Conservation (phyloP, 1,140 invertebrate species). For the Ips nitidus region DNA sequence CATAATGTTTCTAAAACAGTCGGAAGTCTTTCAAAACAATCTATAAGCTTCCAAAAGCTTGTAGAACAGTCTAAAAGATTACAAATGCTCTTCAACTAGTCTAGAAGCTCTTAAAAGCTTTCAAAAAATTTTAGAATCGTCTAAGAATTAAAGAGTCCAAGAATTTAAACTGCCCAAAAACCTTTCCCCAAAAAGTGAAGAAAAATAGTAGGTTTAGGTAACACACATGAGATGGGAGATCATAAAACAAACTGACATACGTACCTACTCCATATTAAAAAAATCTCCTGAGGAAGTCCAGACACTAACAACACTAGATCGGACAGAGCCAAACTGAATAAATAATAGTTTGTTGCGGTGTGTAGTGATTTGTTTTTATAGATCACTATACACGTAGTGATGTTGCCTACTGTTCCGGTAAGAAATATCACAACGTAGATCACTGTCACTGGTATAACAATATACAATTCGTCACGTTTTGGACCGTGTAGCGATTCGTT, state of each 20-base stretch:
- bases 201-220: no score
- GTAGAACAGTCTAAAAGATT: no score
- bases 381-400: constrained; percentile 92
- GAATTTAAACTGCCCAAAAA: no score
- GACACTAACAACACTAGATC: constrained; percentile 85
- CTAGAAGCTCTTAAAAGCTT: no score
- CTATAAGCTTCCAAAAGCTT: no score
- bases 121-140: no score
- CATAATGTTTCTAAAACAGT: no score
- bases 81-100: no score
- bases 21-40: no score
- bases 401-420: constrained; percentile 85
- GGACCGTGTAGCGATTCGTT: constrained; percentile 50
- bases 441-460: constrained; percentile 76
- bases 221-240: no score
- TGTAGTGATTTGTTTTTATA: constrained; percentile 90
- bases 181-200: no score
- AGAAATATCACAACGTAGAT: constrained; percentile 84
- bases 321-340: constrained; percentile 91
- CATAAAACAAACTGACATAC: background rate
- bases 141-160: no score
- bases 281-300: constrained; percentile 82
- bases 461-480: constrained; percentile 66
- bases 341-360: constrained; percentile 89
- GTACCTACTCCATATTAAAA: constrained; percentile 69